Conservation (phyloP, 1,140 invertebrate species). For the Gonatopus flavifemur region DNA sequence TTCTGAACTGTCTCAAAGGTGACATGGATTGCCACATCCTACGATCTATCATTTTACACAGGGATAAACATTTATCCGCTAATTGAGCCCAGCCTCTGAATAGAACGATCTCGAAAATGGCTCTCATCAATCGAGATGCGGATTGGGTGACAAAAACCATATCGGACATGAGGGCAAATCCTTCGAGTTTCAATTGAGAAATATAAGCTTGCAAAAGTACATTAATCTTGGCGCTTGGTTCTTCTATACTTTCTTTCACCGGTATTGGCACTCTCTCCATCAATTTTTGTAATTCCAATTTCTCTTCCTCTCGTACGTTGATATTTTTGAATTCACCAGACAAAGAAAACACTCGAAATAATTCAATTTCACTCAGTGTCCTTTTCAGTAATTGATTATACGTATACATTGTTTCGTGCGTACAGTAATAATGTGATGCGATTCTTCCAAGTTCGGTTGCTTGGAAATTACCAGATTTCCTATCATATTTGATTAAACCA, state of each 20-base stretch:
- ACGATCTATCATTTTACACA: slow-evolving; percentile 99
- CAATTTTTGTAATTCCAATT: slow-evolving; percentile 94
- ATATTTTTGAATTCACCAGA: slow-evolving; percentile 93
- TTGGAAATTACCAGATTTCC: slow-evolving; percentile 92
- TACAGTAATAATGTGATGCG: slow-evolving; percentile 97
- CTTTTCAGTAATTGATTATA: slow-evolving; percentile 98
- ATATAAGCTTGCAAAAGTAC: slow-evolving; percentile 97
- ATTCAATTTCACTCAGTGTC: slow-evolving; percentile 95
- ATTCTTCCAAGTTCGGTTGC: slow-evolving; percentile 94
- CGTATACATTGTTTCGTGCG: slow-evolving; percentile 93
- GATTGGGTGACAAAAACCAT: slow-evolving; percentile 99
- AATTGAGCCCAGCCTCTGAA: slow-evolving; percentile 95
- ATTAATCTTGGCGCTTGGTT: slow-evolving; percentile 96
- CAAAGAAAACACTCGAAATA: slow-evolving; percentile 98
- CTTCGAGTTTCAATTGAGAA: slow-evolving; percentile 96
- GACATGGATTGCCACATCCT: slow-evolving; percentile 99
- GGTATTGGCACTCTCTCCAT: slow-evolving; percentile 98
- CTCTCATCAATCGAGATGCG: slow-evolving; percentile 90
- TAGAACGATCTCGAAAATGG: slow-evolving; percentile 95
- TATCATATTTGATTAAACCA: slow-evolving; percentile 93
- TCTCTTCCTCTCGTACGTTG: slow-evolving; percentile 96
- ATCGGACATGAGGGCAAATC: slow-evolving; percentile 97
- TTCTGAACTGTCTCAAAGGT: slow-evolving; percentile 94
- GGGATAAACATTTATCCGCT: slow-evolving; percentile 91
- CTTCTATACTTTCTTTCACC: slow-evolving; percentile 98